Percentiles rank a stretch among this genome's conserved stretches.
Evolutionary conservation across 2,113 vertebrate genomes (phyloP).

Genomic region (Podiceps cristatus): DNA sequence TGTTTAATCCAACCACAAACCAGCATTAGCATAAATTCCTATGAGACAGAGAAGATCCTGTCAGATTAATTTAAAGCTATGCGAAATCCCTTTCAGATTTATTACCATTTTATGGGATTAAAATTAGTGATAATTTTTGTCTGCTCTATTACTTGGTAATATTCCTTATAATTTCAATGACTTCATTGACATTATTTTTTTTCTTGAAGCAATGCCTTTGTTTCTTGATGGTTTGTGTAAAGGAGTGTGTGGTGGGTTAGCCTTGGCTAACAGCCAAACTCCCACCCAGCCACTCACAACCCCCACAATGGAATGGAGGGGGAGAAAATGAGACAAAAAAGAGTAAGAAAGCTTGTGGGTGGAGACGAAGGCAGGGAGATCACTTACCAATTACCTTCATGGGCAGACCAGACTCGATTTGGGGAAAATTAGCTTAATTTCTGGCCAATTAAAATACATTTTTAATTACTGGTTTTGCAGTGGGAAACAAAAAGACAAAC

Average conservation of each 20-base stretch:
- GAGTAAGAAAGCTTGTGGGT: background rate
- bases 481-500: background rate
- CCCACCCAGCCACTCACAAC: background rate
- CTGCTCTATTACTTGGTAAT: background rate
- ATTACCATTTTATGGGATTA: background rate
- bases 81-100: background rate
- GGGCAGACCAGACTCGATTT: background rate
- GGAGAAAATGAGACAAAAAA: background rate
- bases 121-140: background rate
- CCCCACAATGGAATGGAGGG: rapidly evolving
- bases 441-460: background rate
- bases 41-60: background rate
- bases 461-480: background rate
- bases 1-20: background rate
- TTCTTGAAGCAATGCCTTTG: background rate
- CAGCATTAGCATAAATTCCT: background rate
- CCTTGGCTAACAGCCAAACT: background rate
- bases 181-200: background rate
- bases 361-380: background rate
- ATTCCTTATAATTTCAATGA: background rate
- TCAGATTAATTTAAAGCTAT: background rate
- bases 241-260: background rate
- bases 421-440: background rate
- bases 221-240: background rate
- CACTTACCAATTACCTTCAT: background rate